Evolutionary conservation across 2,888 invertebrate species (phyloP).

Genomic region (Prenolepis imparis): DNA sequence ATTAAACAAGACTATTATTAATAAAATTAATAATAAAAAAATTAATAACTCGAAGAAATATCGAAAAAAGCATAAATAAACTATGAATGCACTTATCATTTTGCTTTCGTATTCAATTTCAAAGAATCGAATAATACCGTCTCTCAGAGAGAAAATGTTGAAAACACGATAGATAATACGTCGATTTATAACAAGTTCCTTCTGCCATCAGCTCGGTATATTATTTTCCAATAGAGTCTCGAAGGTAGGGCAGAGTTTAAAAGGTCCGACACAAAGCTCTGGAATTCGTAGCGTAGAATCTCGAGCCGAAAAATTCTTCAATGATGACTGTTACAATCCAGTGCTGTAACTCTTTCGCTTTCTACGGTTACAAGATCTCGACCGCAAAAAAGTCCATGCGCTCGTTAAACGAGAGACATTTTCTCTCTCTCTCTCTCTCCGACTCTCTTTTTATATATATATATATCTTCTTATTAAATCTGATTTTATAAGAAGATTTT

Average conservation of each 20-base stretch:
- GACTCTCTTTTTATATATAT: background rate
- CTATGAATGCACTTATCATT: background rate
- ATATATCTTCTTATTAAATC: background rate
- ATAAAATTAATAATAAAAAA: no score
- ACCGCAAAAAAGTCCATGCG: background rate
- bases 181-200: background rate
- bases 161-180: background rate
- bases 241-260: background rate
- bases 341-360: background rate
- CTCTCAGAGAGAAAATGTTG: background rate
- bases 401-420: background rate
- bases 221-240: background rate
- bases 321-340: conserved; percentile 1
- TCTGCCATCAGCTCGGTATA: background rate
- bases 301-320: conserved; percentile 3
- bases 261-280: background rate
- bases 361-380: background rate
- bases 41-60: background rate
- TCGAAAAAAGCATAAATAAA: background rate
- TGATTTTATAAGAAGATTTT: background rate
- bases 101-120: background rate
- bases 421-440: background rate
- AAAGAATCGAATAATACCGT: background rate
- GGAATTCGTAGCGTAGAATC: conserved; percentile 1
- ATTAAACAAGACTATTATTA: no score